A percentile compares a stretch with the other conserved stretches of the same genome.
phyloP scores from a whole-genome alignment of 2,888 invertebrate genomes.

The Tryphoninae sp. region DNA sequence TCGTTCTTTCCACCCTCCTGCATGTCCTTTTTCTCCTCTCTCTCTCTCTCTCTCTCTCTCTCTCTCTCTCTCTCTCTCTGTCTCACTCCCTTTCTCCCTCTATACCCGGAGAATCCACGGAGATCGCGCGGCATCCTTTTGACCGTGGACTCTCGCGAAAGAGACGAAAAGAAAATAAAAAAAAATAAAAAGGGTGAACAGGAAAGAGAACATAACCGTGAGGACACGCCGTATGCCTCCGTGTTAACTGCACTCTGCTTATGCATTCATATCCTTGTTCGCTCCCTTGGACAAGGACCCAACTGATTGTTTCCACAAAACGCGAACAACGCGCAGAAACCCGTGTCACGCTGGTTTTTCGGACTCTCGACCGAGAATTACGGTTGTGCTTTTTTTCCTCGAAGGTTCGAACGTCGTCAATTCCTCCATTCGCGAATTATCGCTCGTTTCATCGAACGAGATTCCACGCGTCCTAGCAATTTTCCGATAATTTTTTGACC shows the following conservation, averaged over 20 bases:
- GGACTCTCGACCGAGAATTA: constrained; percentile 22
- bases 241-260: constrained; percentile 77
- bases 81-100: constrained; percentile 55
- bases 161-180: constrained; percentile 19
- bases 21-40: constrained; percentile 40
- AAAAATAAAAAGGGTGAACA: background rate
- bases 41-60: constrained; percentile 59
- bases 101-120: constrained; percentile 64
- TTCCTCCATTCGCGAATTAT: constrained; percentile 43
- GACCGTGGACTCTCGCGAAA: constrained; percentile 71
- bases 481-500: background rate
- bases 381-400: background rate
- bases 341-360: constrained; percentile 75
- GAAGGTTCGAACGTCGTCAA: background rate
- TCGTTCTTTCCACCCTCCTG: constrained; percentile 30
- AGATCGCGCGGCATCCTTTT: constrained; percentile 75
- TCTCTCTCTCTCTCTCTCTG: constrained; percentile 53
- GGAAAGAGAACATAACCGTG: constrained; percentile 67
- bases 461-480: background rate
- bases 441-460: constrained; percentile 42
- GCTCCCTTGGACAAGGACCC: constrained; percentile 67
- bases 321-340: constrained; percentile 72
- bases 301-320: constrained; percentile 80
- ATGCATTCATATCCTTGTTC: constrained; percentile 80
- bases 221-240: constrained; percentile 75